A percentile compares a stretch with the other conserved stretches of the same genome.
phyloP scores from a whole-genome alignment of 2,797 vertebrate genomes.

The Australoheros facetus region DNA sequence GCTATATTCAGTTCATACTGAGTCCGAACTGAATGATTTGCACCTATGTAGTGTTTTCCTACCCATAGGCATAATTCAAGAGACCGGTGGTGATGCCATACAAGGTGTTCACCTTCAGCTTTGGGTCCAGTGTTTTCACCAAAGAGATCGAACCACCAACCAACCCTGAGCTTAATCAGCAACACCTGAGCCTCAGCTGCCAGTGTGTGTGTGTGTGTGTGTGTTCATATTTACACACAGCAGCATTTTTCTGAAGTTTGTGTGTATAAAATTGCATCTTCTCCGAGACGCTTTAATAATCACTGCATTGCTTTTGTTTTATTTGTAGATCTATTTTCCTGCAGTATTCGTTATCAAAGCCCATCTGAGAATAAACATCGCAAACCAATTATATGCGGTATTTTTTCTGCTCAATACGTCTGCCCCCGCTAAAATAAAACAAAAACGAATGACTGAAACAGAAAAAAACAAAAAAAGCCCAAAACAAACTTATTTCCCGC shows the following conservation, averaged over 20 bases:
- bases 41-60: neutral
- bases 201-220: neutral
- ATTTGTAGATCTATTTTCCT: neutral
- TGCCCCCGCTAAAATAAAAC: neutral
- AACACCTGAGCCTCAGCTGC: neutral
- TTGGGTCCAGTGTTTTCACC: neutral
- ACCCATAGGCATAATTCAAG: neutral
- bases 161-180: neutral
- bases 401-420: neutral
- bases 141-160: neutral
- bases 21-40: neutral
- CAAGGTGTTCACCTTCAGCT: neutral
- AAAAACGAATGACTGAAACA: neutral
- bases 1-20: neutral
- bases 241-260: neutral
- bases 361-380: neutral
- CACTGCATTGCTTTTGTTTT: neutral
- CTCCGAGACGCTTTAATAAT: constrained; percentile 1
- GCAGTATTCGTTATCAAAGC: neutral
- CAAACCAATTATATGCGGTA: neutral
- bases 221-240: neutral
- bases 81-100: neutral
- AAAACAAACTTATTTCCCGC: neutral
- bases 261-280: constrained; percentile 1
- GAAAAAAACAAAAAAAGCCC: neutral